Base-by-base conservation (phyloP, 2,797 vertebrate species). In the Gymnoscopelus microlampas region DNA sequence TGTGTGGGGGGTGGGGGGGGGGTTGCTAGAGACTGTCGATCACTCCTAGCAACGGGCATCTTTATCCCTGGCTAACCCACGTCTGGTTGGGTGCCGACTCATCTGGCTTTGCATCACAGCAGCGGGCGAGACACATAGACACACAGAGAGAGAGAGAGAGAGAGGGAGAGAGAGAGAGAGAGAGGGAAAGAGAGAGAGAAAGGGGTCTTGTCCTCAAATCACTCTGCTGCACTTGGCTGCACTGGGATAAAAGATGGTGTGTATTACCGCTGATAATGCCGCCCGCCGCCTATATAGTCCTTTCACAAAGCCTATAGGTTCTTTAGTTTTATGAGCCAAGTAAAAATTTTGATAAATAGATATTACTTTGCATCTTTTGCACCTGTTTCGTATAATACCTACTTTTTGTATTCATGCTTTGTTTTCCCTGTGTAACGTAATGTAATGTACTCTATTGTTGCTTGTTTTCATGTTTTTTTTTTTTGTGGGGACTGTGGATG, bases 21-120 rank as follows among this genome's bases (percentile, higher is more conserved):
- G 39, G 50, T 58, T 68, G 78, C 85, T 71, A 70, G 61, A 79
- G 76, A 79, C 81, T 82, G 77, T 87, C 87, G 71, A 81, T 91
- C 88, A 85, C 76, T 85, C 81, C 65, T 76, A 80, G 82, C 88
- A 91, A 91, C 87, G 80, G 85, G 84, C 87, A 87, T 85, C 85
- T 90, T 63, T 91, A 79, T 85, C 85, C 89, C 84, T 73, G 5
- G 63, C 75, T 90, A 79, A 89, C 81, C 86, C 57, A 83, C 73
- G 54, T 15, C 65, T 7, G 62, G 59, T 74, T 82, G 82, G 77
- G 84, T 56, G 11, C 23, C 74, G 66, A 68, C 79, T 89, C 80
- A 66, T 85, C 77, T 81, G 81, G 83, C 74, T 87, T 53, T 71
- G 73, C 60, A 78, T 81, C 74, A 76, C 67, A 79, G 70, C 59